These are phyloP conservation scores for Coregonus sp. DNA, from an alignment of 2,797 vertebrate genomes.

Conservation along the genomic window DNA sequence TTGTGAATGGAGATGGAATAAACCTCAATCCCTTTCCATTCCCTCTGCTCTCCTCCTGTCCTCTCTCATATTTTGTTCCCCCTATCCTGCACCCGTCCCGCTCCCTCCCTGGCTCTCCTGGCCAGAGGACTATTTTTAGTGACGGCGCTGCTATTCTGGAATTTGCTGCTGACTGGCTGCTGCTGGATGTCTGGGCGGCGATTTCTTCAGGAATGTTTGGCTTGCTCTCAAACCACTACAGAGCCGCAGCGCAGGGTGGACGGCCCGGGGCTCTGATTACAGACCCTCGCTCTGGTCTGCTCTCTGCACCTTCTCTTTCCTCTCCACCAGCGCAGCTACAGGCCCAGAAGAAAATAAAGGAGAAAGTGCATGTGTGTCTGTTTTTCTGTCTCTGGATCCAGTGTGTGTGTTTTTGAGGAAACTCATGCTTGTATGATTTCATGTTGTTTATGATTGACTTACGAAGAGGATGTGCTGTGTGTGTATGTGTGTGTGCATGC, in stretches of 20 bases:
- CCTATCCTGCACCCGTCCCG: slow-evolving; percentile 49
- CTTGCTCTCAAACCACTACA: slow-evolving; percentile 88
- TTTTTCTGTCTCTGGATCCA: background rate
- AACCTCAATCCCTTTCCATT: slow-evolving; percentile 55
- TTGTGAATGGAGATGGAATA: slow-evolving; percentile 73
- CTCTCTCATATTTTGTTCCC: slow-evolving; percentile 34
- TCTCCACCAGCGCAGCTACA: slow-evolving; percentile 36
- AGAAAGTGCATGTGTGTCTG: slow-evolving; percentile 26
- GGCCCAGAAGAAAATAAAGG: slow-evolving; percentile 14
- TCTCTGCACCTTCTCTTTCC: slow-evolving; percentile 15
- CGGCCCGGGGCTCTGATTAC: slow-evolving; percentile 77
- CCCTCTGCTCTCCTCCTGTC: slow-evolving; percentile 31
- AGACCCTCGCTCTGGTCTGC: slow-evolving; percentile 57
- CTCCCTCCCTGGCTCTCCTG: slow-evolving; percentile 51
- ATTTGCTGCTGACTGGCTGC: slow-evolving; percentile 90
- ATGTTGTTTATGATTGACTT: slow-evolving; percentile 1
- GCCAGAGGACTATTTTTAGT: slow-evolving; percentile 81
- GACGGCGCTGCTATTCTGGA: slow-evolving; percentile 88
- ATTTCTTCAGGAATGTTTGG: slow-evolving; percentile 96
- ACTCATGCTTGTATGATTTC: slow-evolving; percentile 1
- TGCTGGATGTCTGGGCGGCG: slow-evolving; percentile 88
- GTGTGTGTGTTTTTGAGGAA: background rate
- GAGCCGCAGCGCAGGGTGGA: slow-evolving; percentile 79
- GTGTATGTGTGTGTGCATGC: slow-evolving; percentile 21
- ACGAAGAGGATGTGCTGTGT: background rate